Conservation (phyloP, 2,888 invertebrate genomes). For the Lutraria lutraria region DNA sequence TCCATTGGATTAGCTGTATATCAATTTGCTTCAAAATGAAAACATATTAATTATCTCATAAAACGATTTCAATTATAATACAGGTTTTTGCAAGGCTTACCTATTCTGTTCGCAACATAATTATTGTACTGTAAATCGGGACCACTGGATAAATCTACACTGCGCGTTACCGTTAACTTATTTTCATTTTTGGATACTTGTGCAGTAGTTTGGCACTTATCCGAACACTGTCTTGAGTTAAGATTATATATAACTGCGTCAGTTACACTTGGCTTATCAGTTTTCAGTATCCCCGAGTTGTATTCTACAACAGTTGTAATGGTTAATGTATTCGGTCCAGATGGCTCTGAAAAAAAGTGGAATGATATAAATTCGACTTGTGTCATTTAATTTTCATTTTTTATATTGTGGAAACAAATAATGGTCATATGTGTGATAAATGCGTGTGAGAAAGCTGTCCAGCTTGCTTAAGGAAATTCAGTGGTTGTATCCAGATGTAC, state of each 20-base stretch:
- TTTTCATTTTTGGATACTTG: neutral
- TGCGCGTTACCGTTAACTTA: neutral
- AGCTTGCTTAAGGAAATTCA: too few species aligned
- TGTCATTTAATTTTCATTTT: too few species aligned
- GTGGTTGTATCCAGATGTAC: too few species aligned
- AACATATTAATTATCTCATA: too few species aligned
- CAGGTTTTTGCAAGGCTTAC: neutral
- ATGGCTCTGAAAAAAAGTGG: neutral
- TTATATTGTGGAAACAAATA: too few species aligned
- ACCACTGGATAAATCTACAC: slow-evolving; percentile 2
- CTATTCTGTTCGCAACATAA: neutral
- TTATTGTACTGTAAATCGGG: slow-evolving; percentile 30
- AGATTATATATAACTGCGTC: neutral
- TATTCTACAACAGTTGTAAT: neutral
- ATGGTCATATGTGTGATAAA: too few species aligned
- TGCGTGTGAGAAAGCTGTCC: too few species aligned
- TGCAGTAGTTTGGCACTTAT: neutral
- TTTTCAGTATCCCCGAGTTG: neutral
- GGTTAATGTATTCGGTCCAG: neutral
- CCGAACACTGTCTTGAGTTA: neutral
- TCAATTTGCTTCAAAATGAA: too few species aligned
- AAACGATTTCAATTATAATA: too few species aligned
- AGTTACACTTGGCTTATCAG: neutral
- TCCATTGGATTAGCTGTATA: too few species aligned
- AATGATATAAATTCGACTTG: neutral